phyloP scores from a whole-genome alignment of 2,797 vertebrate species.

The Centropyge bicolor region DNA sequence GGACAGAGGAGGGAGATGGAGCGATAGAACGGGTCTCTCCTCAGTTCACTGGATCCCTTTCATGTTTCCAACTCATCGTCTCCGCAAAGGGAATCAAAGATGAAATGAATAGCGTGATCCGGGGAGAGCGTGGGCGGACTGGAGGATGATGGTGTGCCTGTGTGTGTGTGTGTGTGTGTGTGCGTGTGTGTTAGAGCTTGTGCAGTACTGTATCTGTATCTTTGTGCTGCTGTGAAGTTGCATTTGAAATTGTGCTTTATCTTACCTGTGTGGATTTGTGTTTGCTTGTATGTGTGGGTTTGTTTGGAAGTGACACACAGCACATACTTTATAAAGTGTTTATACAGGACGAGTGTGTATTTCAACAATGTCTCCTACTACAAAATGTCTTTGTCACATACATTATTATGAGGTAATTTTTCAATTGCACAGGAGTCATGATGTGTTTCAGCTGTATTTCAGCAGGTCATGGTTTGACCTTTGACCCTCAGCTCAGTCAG shows the following conservation, averaged over 20 bases:
- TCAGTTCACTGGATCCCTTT: conserved; percentile 72
- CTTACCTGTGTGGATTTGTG: background rate
- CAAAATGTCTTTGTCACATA: background rate
- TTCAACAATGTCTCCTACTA: background rate
- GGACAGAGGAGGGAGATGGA: conserved; percentile 55
- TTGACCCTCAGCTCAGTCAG: background rate
- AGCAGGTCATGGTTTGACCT: no score
- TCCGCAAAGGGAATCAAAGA: conserved; percentile 80
- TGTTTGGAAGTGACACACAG: conserved; percentile 5
- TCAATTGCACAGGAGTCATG: no score
- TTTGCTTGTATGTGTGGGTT: background rate
- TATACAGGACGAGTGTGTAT: background rate
- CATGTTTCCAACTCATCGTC: conserved; percentile 75
- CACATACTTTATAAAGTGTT: background rate
- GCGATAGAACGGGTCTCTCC: conserved; percentile 59
- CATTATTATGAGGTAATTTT: no score
- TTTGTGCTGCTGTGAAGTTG: conserved; percentile 16
- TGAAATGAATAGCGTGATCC: conserved; percentile 75
- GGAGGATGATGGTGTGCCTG: conserved; percentile 39
- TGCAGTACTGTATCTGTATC: background rate
- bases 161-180: conserved; percentile 11
- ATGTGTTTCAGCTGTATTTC: no score
- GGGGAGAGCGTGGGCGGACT: conserved; percentile 63
- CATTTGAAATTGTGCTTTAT: conserved; percentile 12
- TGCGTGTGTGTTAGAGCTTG: background rate